Conservation (phyloP, 2,888 invertebrate genomes). For the Xestoiulus laeticollis region DNA sequence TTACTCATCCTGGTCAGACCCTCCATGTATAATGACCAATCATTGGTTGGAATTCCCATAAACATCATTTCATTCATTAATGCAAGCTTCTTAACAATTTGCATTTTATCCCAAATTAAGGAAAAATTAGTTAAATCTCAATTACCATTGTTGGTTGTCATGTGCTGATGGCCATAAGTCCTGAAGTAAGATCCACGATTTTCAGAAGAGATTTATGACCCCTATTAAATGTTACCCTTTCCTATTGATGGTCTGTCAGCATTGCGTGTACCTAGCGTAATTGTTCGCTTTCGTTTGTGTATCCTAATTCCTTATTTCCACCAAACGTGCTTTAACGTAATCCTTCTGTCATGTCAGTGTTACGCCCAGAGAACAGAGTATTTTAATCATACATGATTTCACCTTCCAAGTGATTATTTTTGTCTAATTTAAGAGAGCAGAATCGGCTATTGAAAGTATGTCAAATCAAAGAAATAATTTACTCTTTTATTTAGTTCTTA, state of each 20-base stretch:
- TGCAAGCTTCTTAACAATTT: not conserved
- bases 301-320: not conserved
- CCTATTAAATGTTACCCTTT: not conserved
- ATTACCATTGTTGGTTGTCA: not conserved
- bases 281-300: not conserved
- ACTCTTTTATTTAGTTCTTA: not conserved
- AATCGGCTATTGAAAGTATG: not conserved
- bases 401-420: not conserved
- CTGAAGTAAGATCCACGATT: not conserved
- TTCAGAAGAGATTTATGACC: not conserved
- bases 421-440: not conserved
- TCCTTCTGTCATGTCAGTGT: not conserved
- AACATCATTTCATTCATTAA: too few species aligned
- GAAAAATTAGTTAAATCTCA: not conserved
- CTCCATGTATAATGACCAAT: not conserved
- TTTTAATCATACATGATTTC: not conserved
- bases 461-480: not conserved
- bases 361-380: conserved; percentile 19
- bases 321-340: conserved; percentile 9
- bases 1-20: not conserved
- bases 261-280: not conserved
- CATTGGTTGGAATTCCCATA: not conserved
- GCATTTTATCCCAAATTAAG: not conserved
- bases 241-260: not conserved
- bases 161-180: not conserved